phyloP scores from a whole-genome alignment of 2,888 invertebrate genomes.

The Pristionchus exspectatus region DNA sequence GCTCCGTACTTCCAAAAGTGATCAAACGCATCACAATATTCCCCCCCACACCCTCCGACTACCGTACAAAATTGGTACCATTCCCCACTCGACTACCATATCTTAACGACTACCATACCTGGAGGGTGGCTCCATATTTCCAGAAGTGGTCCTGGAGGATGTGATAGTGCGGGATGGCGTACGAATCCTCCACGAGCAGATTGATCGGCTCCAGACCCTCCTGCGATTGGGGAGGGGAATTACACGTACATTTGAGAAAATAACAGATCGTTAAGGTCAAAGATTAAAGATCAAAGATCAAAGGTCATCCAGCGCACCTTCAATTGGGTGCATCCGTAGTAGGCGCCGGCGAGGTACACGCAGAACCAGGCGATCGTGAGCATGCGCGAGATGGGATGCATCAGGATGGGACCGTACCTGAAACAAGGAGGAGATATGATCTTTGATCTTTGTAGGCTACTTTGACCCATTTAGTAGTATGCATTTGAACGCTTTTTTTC shows the following conservation, averaged over 20 bases:
- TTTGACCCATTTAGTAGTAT: neutral
- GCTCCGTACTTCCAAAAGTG: conserved; percentile 79
- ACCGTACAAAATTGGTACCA: neutral
- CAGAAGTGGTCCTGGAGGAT: conserved; percentile 76
- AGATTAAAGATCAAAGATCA: too few species aligned
- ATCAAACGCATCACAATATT: conserved; percentile 47
- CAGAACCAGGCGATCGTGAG: conserved; percentile 75
- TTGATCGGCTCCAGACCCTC: conserved; percentile 77
- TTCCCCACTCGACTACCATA: neutral
- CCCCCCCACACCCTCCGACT: neutral
- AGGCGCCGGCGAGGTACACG: conserved; percentile 75
- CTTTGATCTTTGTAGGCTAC: neutral
- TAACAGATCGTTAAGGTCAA: neutral
- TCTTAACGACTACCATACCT: conserved; percentile 77
- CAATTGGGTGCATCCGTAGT: conserved; percentile 77
- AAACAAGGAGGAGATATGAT: neutral
- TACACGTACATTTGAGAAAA: neutral
- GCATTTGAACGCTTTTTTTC: neutral
- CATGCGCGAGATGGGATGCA: conserved; percentile 76
- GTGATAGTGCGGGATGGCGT: conserved; percentile 77
- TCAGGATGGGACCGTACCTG: conserved; percentile 77
- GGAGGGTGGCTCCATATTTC: conserved; percentile 77
- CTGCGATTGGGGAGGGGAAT: conserved; percentile 22
- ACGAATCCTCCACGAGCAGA: conserved; percentile 76
- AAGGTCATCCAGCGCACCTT: conserved; percentile 55